These are phyloP conservation scores for Fragum whitleyi DNA, from an alignment of 2,888 invertebrate genomes.

Conservation along the genomic window DNA sequence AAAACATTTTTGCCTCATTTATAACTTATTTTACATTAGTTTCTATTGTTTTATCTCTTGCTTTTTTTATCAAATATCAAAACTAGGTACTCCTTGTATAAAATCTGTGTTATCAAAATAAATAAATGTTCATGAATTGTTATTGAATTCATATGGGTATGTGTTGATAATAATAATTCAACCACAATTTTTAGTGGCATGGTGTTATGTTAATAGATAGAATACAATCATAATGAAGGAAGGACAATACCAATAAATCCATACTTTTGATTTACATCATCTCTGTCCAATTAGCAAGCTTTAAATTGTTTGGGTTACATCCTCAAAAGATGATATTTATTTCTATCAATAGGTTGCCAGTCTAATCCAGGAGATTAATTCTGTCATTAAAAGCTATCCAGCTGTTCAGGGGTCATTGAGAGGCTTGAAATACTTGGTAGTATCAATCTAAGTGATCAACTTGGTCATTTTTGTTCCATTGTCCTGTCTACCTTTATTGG, in stretches of 20 bases:
- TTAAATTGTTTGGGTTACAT: constrained; percentile 52
- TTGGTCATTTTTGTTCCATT: constrained; percentile 17
- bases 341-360: constrained; percentile 30
- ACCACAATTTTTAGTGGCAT: no score
- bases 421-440: constrained; percentile 40
- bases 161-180: no score
- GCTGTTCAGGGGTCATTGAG: constrained; percentile 51
- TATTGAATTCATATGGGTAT: no score
- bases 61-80: no score
- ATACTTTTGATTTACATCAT: background rate
- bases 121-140: no score
- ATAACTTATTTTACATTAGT: no score
- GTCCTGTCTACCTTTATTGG: background rate
- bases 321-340: constrained; percentile 38
- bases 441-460: background rate
- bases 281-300: constrained; percentile 27
- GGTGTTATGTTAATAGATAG: no score
- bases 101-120: no score
- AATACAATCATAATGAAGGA: background rate
- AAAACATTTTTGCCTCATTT: no score
- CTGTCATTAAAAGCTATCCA: constrained; percentile 49
- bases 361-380: constrained; percentile 20
- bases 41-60: no score
- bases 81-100: no score
- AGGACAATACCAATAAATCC: background rate